Evolutionary conservation across 2,888 invertebrate species (phyloP).

Genomic region (Melipona beecheii): DNA sequence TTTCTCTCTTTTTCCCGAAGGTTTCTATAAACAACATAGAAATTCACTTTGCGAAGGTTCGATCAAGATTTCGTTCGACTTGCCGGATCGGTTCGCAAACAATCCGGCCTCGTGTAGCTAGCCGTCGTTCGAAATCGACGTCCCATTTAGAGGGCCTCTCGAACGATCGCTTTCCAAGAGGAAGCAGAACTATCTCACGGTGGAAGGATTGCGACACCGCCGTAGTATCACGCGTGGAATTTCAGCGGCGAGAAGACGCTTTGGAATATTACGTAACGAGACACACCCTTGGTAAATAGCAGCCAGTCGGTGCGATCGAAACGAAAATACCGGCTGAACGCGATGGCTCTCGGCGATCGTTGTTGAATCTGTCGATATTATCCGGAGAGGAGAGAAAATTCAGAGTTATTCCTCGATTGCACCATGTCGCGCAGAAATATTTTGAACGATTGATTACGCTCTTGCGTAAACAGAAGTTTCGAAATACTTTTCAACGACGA

Average conservation of each 20-base stretch:
- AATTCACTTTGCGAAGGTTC: constrained; percentile 25
- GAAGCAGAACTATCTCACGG: constrained; percentile 35
- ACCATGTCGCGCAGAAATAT: not conserved
- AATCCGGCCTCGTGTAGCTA: not conserved
- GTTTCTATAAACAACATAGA: constrained; percentile 4
- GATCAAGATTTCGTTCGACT: constrained; percentile 9
- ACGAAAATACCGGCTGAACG: constrained; percentile 28
- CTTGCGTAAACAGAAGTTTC: too few species aligned
- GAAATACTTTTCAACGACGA: too few species aligned
- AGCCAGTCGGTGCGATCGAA: not conserved
- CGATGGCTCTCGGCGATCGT: not conserved
- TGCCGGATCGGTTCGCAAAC: constrained; percentile 19
- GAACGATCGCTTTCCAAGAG: constrained; percentile 4
- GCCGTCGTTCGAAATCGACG: not conserved
- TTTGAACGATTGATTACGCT: too few species aligned
- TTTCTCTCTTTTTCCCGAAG: too few species aligned
- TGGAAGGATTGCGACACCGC: constrained; percentile 44
- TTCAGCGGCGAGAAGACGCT: constrained; percentile 53
- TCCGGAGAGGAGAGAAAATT: not conserved
- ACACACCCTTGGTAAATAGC: constrained; percentile 58
- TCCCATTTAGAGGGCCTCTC: constrained; percentile 14
- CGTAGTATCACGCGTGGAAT: constrained; percentile 43
- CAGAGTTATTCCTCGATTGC: not conserved
- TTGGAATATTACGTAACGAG: constrained; percentile 53
- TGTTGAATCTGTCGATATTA: not conserved